These are phyloP conservation scores for Plotosus lineatus DNA, from an alignment of 2,113 vertebrate species.

Conservation along the genomic window DNA sequence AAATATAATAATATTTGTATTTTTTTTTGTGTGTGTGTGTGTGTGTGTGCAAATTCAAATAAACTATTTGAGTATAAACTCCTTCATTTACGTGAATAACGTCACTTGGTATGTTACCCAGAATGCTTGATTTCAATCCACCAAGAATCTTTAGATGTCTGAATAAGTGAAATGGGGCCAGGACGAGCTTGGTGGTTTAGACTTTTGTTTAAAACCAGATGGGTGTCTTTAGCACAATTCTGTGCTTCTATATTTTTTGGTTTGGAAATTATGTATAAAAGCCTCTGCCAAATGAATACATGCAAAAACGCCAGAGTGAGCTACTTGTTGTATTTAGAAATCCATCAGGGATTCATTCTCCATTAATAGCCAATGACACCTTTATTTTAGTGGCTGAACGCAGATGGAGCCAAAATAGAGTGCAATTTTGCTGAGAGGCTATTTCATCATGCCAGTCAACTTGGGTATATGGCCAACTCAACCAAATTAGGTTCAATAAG, in stretches of 20 bases:
- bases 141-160: background rate
- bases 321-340: background rate
- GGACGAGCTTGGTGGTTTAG: background rate
- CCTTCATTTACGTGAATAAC: background rate
- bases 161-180: background rate
- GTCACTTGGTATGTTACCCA: background rate
- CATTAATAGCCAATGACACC: slow-evolving; percentile 22
- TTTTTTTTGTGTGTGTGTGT: too few relatives aligned
- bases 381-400: slow-evolving; percentile 18
- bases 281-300: slow-evolving; percentile 14
- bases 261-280: background rate
- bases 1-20: background rate
- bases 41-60: background rate
- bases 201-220: too few relatives aligned
- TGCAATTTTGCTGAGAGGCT: slow-evolving; percentile 10
- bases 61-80: background rate
- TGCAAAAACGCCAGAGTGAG: background rate
- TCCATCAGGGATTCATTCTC: slow-evolving; percentile 13
- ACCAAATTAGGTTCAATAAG: slow-evolving; percentile 13
- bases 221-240: background rate
- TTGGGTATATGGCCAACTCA: slow-evolving; percentile 1
- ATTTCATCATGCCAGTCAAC: slow-evolving; percentile 11
- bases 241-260: background rate
- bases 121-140: background rate
- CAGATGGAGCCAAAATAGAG: slow-evolving; percentile 6